Conservation (phyloP, 2,888 invertebrate genomes). For the Lathronympha strigana region DNA sequence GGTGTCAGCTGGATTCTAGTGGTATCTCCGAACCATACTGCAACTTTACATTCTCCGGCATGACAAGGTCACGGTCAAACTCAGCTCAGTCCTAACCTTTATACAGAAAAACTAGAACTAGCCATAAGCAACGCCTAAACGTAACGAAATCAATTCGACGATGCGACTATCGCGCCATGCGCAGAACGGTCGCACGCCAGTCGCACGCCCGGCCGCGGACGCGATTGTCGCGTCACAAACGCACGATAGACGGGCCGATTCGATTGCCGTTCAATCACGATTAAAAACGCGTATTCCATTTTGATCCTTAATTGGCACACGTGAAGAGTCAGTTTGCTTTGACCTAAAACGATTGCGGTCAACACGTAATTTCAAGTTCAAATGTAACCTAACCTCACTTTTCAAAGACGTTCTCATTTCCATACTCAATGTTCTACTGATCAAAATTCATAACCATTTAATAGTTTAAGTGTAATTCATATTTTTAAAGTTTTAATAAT, state of each 20-base stretch:
- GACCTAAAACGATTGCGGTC: background rate
- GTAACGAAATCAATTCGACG: constrained; percentile 22
- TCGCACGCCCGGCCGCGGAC: constrained; percentile 57
- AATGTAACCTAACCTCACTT: constrained; percentile 20
- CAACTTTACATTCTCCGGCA: background rate
- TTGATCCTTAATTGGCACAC: background rate
- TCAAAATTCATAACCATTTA: too few species aligned
- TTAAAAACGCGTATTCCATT: background rate
- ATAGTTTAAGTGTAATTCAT: too few species aligned
- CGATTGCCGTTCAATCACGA: constrained; percentile 3
- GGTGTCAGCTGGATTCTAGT: too few species aligned
- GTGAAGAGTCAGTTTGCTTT: background rate
- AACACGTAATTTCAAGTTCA: background rate
- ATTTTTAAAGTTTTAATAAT: background rate
- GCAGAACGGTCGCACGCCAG: constrained; percentile 51
- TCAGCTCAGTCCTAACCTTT: background rate
- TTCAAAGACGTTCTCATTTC: constrained; percentile 21
- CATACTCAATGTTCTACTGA: constrained; percentile 31
- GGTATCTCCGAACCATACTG: too few species aligned
- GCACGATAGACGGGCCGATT: constrained; percentile 8
- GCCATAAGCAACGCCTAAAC: constrained; percentile 1
- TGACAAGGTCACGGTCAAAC: background rate
- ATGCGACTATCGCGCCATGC: constrained; percentile 46
- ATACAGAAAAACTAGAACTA: background rate
- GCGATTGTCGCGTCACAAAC: constrained; percentile 57